Evolutionary conservation across 2,888 invertebrate genomes (phyloP).

Genomic region (Conchocele bisecta): DNA sequence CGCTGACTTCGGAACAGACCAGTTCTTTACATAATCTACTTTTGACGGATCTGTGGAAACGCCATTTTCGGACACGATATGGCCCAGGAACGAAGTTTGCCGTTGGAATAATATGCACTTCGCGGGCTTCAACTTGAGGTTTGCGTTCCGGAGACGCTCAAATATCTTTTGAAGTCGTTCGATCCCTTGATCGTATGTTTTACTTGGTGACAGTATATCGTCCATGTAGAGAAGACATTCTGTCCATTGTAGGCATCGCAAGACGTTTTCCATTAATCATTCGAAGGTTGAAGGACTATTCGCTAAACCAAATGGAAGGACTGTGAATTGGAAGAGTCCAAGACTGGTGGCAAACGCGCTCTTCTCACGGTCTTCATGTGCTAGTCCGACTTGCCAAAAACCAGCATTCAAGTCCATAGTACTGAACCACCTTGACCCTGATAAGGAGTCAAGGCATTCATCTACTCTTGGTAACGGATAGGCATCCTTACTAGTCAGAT

Average conservation of each 20-base stretch:
- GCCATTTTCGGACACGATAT: slow-evolving; percentile 45
- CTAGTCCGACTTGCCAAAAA: slow-evolving; percentile 61
- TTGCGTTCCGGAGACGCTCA: slow-evolving; percentile 30
- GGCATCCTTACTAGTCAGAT: slow-evolving; percentile 54
- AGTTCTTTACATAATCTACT: slow-evolving; percentile 32
- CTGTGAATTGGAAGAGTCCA: slow-evolving; percentile 67
- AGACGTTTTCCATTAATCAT: no score
- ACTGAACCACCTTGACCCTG: slow-evolving; percentile 42
- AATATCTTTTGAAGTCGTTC: no score
- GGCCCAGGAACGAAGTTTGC: slow-evolving; percentile 43
- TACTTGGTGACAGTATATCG: no score
- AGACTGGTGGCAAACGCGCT: slow-evolving; percentile 60
- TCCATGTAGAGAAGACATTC: no score
- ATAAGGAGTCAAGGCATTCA: slow-evolving; percentile 53
- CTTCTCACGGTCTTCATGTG: slow-evolving; percentile 46
- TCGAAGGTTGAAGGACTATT: slow-evolving; percentile 61
- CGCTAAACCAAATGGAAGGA: slow-evolving; percentile 67
- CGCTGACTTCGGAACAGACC: slow-evolving; percentile 26
- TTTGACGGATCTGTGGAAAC: slow-evolving; percentile 43
- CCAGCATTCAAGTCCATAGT: slow-evolving; percentile 56
- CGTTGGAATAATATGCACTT: slow-evolving; percentile 52
- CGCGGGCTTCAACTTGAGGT: slow-evolving; percentile 46
- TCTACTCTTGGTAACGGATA: slow-evolving; percentile 61
- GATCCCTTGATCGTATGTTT: no score
- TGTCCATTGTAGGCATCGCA: no score